Percentiles rank a stretch among this genome's conserved stretches.
phyloP scores from a whole-genome alignment of 2,797 vertebrate species.

The Synanceia verrucosa region DNA sequence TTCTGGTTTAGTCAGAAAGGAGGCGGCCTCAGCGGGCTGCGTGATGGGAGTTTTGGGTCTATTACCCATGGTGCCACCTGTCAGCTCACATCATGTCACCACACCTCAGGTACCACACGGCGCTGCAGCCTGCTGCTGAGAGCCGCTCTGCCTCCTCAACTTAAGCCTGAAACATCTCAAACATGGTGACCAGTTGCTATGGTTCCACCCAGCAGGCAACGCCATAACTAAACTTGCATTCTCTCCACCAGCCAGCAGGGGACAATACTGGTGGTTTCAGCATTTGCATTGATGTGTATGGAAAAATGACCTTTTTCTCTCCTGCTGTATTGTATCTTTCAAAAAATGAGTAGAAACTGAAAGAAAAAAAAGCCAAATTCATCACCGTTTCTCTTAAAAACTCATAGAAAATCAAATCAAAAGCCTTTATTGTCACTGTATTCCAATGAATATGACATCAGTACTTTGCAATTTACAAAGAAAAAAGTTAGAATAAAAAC shows the following conservation, averaged over 20 bases:
- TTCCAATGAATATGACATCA: too few species aligned
- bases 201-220: neutral
- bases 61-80: conserved; percentile 71
- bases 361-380: neutral
- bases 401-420: too few species aligned
- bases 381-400: neutral
- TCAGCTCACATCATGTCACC: conserved; percentile 73
- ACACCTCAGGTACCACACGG: conserved; percentile 71
- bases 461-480: too few species aligned
- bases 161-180: conserved; percentile 17
- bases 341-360: neutral
- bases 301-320: too few species aligned
- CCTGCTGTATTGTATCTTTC: too few species aligned
- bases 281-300: too few species aligned
- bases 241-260: too few species aligned
- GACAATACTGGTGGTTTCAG: too few species aligned
- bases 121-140: conserved; percentile 68
- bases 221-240: neutral
- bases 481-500: too few species aligned
- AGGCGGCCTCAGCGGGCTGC: conserved; percentile 52
- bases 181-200: neutral
- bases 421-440: too few species aligned
- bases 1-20: conserved; percentile 36
- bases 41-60: conserved; percentile 65
- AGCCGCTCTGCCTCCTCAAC: conserved; percentile 41